Evolutionary conservation across 1,140 invertebrate species (phyloP).

Genomic region (Polyergus mexicanus): DNA sequence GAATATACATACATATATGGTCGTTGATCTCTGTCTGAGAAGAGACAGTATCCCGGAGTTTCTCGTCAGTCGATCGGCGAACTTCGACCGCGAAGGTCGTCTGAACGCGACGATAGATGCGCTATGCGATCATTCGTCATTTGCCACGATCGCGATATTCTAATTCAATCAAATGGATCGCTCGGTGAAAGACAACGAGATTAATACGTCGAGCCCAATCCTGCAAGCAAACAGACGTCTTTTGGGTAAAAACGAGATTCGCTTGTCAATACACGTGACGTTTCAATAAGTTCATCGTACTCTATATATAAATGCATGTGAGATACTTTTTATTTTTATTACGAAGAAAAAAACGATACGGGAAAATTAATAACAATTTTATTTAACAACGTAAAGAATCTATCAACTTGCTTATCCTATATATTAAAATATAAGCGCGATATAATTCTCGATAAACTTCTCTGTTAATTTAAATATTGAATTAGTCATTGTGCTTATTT

Average conservation of each 20-base stretch:
- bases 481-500: neutral
- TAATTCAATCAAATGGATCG: slow-evolving; percentile 60
- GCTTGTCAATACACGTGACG: slow-evolving; percentile 30
- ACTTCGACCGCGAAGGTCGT: slow-evolving; percentile 75
- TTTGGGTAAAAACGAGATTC: slow-evolving; percentile 68
- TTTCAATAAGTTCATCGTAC: slow-evolving; percentile 13
- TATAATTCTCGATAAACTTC: neutral
- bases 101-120: slow-evolving; percentile 3
- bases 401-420: neutral
- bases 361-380: neutral
- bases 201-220: slow-evolving; percentile 39
- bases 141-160: slow-evolving; percentile 35
- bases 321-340: slow-evolving; percentile 51
- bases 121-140: neutral
- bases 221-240: slow-evolving; percentile 65
- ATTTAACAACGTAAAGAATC: neutral
- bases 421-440: neutral
- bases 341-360: neutral
- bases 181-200: slow-evolving; percentile 57
- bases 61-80: slow-evolving; percentile 78
- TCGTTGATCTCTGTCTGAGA: slow-evolving; percentile 64
- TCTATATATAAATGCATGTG: slow-evolving; percentile 34
- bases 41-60: slow-evolving; percentile 51
- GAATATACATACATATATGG: slow-evolving; percentile 2
- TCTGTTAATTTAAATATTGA: neutral